phyloP scores from a whole-genome alignment of 2,888 invertebrate genomes.

The Ophion ellenae region DNA sequence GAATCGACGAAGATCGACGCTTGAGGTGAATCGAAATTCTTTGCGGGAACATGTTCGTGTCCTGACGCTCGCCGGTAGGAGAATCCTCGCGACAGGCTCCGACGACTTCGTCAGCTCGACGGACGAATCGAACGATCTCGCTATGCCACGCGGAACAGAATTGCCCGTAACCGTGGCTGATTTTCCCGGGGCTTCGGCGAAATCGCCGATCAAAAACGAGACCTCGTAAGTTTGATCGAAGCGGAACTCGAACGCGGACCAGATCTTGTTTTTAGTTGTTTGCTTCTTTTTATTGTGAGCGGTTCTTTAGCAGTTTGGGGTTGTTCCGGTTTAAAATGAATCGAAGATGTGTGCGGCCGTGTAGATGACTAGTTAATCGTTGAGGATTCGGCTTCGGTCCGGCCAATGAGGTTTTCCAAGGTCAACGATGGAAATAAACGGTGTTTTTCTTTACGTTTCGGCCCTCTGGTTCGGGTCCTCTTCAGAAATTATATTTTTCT shows the following conservation, averaged over 20 bases:
- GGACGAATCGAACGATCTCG: slow-evolving; percentile 47
- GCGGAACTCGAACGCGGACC: too few species aligned
- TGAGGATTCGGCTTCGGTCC: too few species aligned
- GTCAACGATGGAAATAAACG: too few species aligned
- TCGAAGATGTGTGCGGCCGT: too few species aligned
- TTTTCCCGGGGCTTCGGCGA: slow-evolving; percentile 71
- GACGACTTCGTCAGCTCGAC: not conserved
- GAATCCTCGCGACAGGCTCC: slow-evolving; percentile 6
- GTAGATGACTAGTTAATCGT: too few species aligned
- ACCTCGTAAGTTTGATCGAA: slow-evolving; percentile 68
- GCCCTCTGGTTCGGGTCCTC: too few species aligned
- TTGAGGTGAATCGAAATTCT: not conserved
- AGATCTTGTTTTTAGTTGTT: not conserved
- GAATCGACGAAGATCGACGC: not conserved
- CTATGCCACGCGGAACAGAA: slow-evolving; percentile 75
- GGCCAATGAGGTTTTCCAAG: too few species aligned
- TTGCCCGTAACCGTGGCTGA: slow-evolving; percentile 74
- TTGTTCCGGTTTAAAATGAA: too few species aligned
- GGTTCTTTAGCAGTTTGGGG: too few species aligned
- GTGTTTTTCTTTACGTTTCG: too few species aligned
- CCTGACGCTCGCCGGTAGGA: not conserved
- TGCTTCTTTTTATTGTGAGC: too few species aligned
- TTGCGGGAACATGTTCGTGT: slow-evolving; percentile 34
- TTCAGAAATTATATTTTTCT: too few species aligned
- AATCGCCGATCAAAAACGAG: slow-evolving; percentile 66